These are phyloP conservation scores for Rhinogobius similis DNA, from an alignment of 2,113 vertebrate genomes.

Conservation along the genomic window DNA sequence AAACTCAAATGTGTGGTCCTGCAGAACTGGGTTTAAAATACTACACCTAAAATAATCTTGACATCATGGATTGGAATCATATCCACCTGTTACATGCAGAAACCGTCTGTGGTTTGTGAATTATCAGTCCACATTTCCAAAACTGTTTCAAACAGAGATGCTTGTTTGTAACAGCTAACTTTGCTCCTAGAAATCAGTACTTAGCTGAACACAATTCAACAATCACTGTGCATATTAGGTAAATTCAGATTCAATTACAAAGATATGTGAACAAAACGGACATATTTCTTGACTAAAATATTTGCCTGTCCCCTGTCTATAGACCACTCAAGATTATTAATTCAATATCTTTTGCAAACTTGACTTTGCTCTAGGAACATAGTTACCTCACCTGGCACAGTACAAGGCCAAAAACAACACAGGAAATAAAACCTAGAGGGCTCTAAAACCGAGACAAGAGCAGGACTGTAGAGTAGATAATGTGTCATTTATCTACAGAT, in stretches of 20 bases:
- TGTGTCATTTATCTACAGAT: constrained; percentile 38
- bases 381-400: neutral
- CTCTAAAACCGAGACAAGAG: constrained; percentile 20
- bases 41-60: neutral
- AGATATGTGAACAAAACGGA: neutral
- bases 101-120: no score
- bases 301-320: neutral
- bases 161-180: neutral
- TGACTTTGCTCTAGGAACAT: neutral
- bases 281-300: neutral
- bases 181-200: neutral
- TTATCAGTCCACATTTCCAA: no score
- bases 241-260: no score
- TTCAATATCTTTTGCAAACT: neutral
- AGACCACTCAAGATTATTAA: neutral
- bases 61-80: no score
- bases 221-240: neutral
- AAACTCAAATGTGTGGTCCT: neutral
- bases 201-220: neutral
- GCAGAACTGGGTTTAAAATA: neutral
- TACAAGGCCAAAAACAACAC: constrained; percentile 16
- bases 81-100: no score
- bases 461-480: constrained; percentile 31
- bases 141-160: no score
- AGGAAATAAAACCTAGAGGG: constrained; percentile 29